phyloP scores from a whole-genome alignment of 2,888 invertebrate species.

The Trichogramma evanescens region DNA sequence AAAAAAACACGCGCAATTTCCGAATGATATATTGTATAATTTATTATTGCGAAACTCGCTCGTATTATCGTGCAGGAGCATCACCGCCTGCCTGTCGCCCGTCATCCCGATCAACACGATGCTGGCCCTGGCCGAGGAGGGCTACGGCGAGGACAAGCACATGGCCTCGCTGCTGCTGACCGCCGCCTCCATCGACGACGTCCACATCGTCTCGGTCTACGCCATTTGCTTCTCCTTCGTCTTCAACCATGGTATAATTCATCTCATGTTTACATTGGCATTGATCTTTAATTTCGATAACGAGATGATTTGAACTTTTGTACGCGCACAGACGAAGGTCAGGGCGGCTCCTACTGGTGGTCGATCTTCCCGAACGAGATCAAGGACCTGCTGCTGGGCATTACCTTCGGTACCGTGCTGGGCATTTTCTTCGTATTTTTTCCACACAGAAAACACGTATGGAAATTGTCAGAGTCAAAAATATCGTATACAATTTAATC shows the following conservation, averaged over 20 bases:
- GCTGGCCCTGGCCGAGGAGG: slow-evolving; percentile 47
- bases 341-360: slow-evolving; percentile 31
- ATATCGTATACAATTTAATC: no score
- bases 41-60: background rate
- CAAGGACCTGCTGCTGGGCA: slow-evolving; percentile 56
- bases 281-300: no score
- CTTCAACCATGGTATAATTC: slow-evolving; percentile 40
- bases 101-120: slow-evolving; percentile 40
- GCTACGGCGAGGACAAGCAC: slow-evolving; percentile 65
- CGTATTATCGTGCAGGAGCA: slow-evolving; percentile 26
- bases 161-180: slow-evolving; percentile 69
- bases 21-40: background rate
- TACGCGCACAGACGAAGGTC: no score
- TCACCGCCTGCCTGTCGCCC: slow-evolving; percentile 41
- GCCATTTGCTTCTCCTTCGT: slow-evolving; percentile 61
- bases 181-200: slow-evolving; percentile 67
- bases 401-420: slow-evolving; percentile 55
- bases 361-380: slow-evolving; percentile 33
- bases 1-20: background rate
- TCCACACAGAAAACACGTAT: slow-evolving; percentile 52
- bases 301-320: no score
- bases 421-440: slow-evolving; percentile 58
- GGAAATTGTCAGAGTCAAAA: slow-evolving; percentile 19
- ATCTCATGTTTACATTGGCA: no score
- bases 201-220: slow-evolving; percentile 68